These are phyloP conservation scores for Trachelus tabidus DNA, from an alignment of 2,888 invertebrate genomes.

Conservation along the genomic window DNA sequence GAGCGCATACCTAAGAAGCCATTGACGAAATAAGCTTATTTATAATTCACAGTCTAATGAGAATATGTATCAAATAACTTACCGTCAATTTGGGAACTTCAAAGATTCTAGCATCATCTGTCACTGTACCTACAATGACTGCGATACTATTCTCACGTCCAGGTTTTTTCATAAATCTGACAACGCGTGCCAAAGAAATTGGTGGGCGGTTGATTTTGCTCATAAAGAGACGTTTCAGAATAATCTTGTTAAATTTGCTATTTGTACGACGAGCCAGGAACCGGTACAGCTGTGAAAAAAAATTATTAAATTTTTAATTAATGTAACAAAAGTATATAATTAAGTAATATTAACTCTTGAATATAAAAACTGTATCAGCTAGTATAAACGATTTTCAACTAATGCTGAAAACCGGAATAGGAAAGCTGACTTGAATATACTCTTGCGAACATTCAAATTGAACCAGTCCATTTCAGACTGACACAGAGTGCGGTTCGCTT, in stretches of 20 bases:
- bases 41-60: background rate
- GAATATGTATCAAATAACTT: slow-evolving; percentile 34
- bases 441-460: slow-evolving; percentile 62
- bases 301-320: slow-evolving; percentile 10
- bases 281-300: slow-evolving; percentile 84
- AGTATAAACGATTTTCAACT: slow-evolving; percentile 45
- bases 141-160: slow-evolving; percentile 89
- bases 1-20: slow-evolving; percentile 80
- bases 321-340: background rate
- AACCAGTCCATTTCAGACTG: slow-evolving; percentile 47
- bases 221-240: slow-evolving; percentile 96
- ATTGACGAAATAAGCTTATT: slow-evolving; percentile 1
- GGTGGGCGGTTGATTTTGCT: slow-evolving; percentile 95
- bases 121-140: slow-evolving; percentile 95
- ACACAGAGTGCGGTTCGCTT: slow-evolving; percentile 63
- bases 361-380: slow-evolving; percentile 44
- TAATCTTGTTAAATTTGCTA: slow-evolving; percentile 95
- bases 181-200: slow-evolving; percentile 89
- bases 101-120: slow-evolving; percentile 93
- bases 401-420: slow-evolving; percentile 52
- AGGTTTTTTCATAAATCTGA: slow-evolving; percentile 87
- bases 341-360: background rate
- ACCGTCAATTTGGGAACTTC: slow-evolving; percentile 91
- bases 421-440: slow-evolving; percentile 42
- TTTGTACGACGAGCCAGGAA: slow-evolving; percentile 96